Evolutionary conservation across 2,888 invertebrate species (phyloP).

Genomic region (Drosophila monieri): DNA sequence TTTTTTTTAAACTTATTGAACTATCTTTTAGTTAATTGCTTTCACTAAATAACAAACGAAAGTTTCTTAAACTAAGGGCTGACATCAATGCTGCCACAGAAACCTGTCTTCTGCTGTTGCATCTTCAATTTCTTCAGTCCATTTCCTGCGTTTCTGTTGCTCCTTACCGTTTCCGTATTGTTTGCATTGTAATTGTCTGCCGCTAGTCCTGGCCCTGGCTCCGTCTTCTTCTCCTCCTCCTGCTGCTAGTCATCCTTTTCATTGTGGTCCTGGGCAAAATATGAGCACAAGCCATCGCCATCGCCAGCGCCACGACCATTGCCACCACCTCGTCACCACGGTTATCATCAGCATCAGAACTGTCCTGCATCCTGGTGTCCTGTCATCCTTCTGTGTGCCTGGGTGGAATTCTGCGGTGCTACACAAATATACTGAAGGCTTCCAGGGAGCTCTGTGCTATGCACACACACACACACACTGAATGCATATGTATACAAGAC

Average conservation of each 20-base stretch:
- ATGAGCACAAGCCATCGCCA: slow-evolving; percentile 45
- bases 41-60: not conserved
- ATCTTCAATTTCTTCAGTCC: slow-evolving; percentile 46
- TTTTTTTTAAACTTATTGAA: not conserved
- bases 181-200: slow-evolving; percentile 75
- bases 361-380: slow-evolving; percentile 19
- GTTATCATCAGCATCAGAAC: slow-evolving; percentile 8
- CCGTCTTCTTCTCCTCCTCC: slow-evolving; percentile 15
- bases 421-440: slow-evolving; percentile 75
- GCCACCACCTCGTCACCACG: slow-evolving; percentile 18
- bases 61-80: not conserved
- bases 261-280: slow-evolving; percentile 52
- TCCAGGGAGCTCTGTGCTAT: slow-evolving; percentile 41
- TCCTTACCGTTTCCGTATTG: slow-evolving; percentile 59
- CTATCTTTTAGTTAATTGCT: not conserved
- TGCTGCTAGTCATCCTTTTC: slow-evolving; percentile 33
- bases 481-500: slow-evolving; percentile 33
- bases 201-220: slow-evolving; percentile 4
- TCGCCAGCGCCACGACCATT: slow-evolving; percentile 12
- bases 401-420: slow-evolving; percentile 69
- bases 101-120: slow-evolving; percentile 38
- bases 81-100: slow-evolving; percentile 10
- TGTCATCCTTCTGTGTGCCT: slow-evolving; percentile 40
- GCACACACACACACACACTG: slow-evolving; percentile 12
- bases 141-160: slow-evolving; percentile 57